phyloP scores from a whole-genome alignment of 1,140 invertebrate genomes.

The Calosoma granatense region DNA sequence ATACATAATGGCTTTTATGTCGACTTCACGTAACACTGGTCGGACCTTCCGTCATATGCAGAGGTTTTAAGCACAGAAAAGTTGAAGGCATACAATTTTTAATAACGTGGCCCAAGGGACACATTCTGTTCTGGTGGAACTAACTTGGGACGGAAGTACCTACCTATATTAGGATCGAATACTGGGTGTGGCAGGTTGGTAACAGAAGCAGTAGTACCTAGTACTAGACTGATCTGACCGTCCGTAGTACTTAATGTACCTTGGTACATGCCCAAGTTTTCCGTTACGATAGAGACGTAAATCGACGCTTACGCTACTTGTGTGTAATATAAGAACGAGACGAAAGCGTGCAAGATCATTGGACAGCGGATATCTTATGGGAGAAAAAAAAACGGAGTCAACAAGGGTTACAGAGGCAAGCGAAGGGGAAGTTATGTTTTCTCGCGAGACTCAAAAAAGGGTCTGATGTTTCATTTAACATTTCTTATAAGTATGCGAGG shows the following conservation, averaged over 20 bases:
- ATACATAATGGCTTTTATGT: no score
- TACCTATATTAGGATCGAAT: not conserved
- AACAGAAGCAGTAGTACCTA: not conserved
- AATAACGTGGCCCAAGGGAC: not conserved
- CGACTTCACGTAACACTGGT: no score
- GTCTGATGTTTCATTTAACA: conserved; percentile 7
- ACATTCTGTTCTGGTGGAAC: not conserved
- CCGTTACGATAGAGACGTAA: not conserved
- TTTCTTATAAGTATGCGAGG: not conserved
- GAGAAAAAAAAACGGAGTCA: not conserved
- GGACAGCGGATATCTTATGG: not conserved
- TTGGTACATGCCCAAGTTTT: not conserved
- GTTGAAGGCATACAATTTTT: conserved; percentile 5
- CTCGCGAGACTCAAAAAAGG: not conserved
- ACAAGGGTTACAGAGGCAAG: not conserved
- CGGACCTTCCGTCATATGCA: conserved; percentile 1
- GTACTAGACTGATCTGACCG: no score
- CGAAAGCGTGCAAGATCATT: not conserved
- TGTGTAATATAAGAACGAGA: not conserved
- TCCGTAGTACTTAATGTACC: no score
- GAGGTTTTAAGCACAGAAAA: conserved; percentile 6
- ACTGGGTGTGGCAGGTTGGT: not conserved
- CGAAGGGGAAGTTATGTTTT: not conserved
- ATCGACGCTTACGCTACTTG: not conserved
- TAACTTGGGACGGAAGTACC: not conserved